Base-by-base conservation (phyloP, 2,797 vertebrate genomes). In the Eidolon dupreanum region DNA sequence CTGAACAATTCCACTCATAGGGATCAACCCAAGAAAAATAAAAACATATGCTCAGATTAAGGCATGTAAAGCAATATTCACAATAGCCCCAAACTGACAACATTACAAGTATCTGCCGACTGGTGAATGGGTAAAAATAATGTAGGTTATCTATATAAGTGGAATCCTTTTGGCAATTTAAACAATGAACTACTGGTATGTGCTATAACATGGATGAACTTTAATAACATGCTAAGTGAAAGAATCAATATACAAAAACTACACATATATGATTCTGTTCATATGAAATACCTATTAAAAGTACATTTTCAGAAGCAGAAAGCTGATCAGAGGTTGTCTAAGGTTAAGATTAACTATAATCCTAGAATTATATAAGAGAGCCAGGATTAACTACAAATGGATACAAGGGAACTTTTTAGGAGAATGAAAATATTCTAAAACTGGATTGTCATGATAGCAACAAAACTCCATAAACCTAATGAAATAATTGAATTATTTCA, bases 371-470 rank as follows among this genome's bases (percentile, higher is more conserved):
- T 61, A n/a, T 59, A 82, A 13, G 71, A 53, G 43, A 74, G 28
- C 8, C 68, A 70, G 2, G 43, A 82, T 75, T 53, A 85, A 68
- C 31, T 43, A 36, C 63, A 96, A 94, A 73, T n/a, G 71, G 26
- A 90, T 41, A 51, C 33, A 88, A 70, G 43, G 28, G 17, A 59
- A 41, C 8, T 20, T 77, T 63, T 70, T 70, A 92, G n/a, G n/a
- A 31, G 16, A 41, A 84, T 43, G 5, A 82, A 94, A 93, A 63
- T 70, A 43, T 61, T 68, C 43, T 74, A 94, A 90, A 86, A 90
- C 36, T 95, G 59, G 6, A 86, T 28, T 86, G 51, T 46, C 22
- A 71, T 53, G 8, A 86, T 79, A 33, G 33, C 13, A 74, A 10
- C 4, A 86, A 46, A 81, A 75, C 0, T 78, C 15, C 87, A 17